Conservation (phyloP, 1,140 invertebrate genomes). For the Nasonia longicornis region DNA sequence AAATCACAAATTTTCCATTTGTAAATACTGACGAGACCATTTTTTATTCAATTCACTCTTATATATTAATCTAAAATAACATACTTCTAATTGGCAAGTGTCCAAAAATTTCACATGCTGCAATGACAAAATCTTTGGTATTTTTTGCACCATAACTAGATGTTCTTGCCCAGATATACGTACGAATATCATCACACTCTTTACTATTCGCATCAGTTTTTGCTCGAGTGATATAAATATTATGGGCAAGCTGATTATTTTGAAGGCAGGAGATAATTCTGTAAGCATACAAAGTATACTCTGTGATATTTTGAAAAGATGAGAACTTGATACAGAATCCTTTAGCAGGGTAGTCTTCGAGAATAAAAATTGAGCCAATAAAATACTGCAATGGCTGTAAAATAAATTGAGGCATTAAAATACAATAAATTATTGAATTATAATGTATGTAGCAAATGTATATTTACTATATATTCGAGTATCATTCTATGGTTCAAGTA, state of each 20-base stretch:
- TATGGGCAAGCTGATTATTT: conserved; percentile 75
- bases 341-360: conserved; percentile 71
- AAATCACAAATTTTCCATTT: conserved; percentile 49
- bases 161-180: conserved; percentile 77
- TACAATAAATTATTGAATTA: neutral
- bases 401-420: neutral
- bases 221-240: conserved; percentile 76
- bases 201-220: conserved; percentile 51
- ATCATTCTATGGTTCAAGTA: conserved; percentile 75
- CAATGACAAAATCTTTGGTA: conserved; percentile 72
- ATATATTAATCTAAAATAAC: conserved; percentile 48
- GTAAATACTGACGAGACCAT: neutral
- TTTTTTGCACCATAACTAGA: conserved; percentile 70
- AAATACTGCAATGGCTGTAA: conserved; percentile 70
- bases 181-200: conserved; percentile 65
- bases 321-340: conserved; percentile 76
- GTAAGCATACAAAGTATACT: conserved; percentile 63
- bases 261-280: conserved; percentile 71
- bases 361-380: conserved; percentile 66
- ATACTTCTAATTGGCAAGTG: conserved; percentile 76
- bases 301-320: conserved; percentile 56
- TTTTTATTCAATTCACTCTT: conserved; percentile 10
- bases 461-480: conserved; percentile 76
- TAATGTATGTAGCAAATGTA: neutral
- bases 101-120: conserved; percentile 77